phyloP scores from a whole-genome alignment of 1,140 invertebrate genomes.

The Diorhabda carinulata region DNA sequence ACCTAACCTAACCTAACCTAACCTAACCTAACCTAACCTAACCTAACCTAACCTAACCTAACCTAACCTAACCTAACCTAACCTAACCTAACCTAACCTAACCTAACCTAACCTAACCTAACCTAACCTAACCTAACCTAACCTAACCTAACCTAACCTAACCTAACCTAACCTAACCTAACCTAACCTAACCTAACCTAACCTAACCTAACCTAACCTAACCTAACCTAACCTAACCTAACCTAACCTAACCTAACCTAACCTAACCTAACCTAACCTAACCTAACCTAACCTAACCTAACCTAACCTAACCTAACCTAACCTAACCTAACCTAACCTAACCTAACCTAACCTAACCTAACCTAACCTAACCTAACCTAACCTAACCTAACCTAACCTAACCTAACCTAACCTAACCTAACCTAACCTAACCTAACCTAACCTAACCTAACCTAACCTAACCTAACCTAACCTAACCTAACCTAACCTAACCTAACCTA shows the following conservation, averaged over 20 bases:
- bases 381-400: slow-evolving; percentile 11
- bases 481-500: too few species aligned
- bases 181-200: slow-evolving; percentile 14
- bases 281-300: slow-evolving; percentile 7
- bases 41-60: slow-evolving; percentile 14
- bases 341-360: slow-evolving; percentile 13
- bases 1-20: slow-evolving; percentile 13
- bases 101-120: slow-evolving; percentile 11
- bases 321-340: slow-evolving; percentile 15
- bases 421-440: slow-evolving; percentile 18
- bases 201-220: slow-evolving; percentile 5
- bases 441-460: slow-evolving; percentile 11
- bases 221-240: slow-evolving; percentile 14
- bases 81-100: slow-evolving; percentile 14
- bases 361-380: slow-evolving; percentile 17
- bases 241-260: slow-evolving; percentile 14
- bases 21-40: slow-evolving; percentile 11
- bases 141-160: slow-evolving; percentile 11
- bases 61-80: slow-evolving; percentile 14
- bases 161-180: slow-evolving; percentile 16
- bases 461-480: too few species aligned
- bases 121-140: neutral
- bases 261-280: slow-evolving; percentile 10
- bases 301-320: slow-evolving; percentile 16
- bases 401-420: slow-evolving; percentile 15